Base-by-base conservation (phyloP, 2,113 vertebrate species). In the Neopipo cinnamomea region DNA sequence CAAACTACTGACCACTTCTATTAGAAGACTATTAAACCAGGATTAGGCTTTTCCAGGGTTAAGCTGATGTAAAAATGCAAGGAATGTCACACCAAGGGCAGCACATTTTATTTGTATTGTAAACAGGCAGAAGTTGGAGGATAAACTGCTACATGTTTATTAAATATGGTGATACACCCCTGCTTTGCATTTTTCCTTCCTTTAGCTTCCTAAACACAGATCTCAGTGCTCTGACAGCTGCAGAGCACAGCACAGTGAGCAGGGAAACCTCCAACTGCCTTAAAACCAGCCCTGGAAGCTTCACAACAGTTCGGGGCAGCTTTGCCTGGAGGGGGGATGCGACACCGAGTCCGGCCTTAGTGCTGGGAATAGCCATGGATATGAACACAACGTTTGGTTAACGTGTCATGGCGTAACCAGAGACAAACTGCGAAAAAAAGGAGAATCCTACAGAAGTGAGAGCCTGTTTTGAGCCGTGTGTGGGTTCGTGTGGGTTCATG, bases 21-120 rank as follows among this genome's bases (percentile, higher is more conserved):
- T 97, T 98, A 96, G 97, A 97, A 97, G 94, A 95, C 97, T 96
- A 97, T 97, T 98, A 98, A 98, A 97, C 91, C 80, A 89, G 97
- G 97, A 97, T 98, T 98, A 98, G 95, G 91, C 50, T 96, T 95
- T 97, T 98, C 92, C 93, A 95, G 89, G 86, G 93, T 95, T 97
- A 97, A 96, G 96, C 94, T 95, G 91, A 97, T 97, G 96, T 97
- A 96, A 96, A 97, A 97, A 97, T 97, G 95, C 88, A 81, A 96
- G 91, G 96, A 98, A 97, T 97, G 96, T 97, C 95, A 94, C 97
- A 96, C 96, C 91, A 88, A 95, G 75, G 82, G 91, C 79, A 71
- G 90, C 63, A 91, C 66, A 30, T 95, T 96, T 94, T 95, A 89
- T 92, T 91, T 97, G 88, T 61, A 87, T 65, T 92, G 93, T 95